A percentile compares a stretch with the other conserved stretches of the same genome.
Conservation (phyloP, 1,140 invertebrate species). For the Latrodectus geometricus region DNA sequence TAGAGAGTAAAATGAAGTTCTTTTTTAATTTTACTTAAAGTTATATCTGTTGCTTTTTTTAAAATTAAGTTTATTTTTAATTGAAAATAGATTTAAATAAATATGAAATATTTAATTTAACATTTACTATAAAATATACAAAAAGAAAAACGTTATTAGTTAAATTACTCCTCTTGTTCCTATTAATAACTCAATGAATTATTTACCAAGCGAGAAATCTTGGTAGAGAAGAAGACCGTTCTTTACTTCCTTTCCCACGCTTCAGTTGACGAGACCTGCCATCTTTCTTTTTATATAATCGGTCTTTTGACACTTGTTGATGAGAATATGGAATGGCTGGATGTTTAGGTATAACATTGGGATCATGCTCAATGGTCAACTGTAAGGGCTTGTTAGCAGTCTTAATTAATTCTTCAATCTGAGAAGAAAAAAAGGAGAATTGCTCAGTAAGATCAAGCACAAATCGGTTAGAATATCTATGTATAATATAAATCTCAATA, state of each 20-base stretch:
- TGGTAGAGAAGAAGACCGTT: conserved; percentile 86
- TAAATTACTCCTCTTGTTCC: too few species aligned
- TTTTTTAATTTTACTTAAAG: too few species aligned
- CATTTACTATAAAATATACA: too few species aligned
- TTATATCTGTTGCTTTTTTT: too few species aligned
- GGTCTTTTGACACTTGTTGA: conserved; percentile 62
- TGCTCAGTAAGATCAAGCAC: background rate
- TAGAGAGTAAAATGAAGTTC: too few species aligned
- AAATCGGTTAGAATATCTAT: background rate
- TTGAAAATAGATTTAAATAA: too few species aligned
- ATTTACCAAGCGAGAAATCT: conserved; percentile 81
- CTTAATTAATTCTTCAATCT: conserved; percentile 68
- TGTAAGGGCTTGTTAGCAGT: conserved; percentile 69
- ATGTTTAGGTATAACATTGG: conserved; percentile 75
- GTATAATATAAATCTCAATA: too few species aligned
- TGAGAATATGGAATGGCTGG: conserved; percentile 60
- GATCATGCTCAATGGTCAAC: conserved; percentile 90
- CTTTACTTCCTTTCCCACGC: conserved; percentile 76
- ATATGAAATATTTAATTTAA: too few species aligned
- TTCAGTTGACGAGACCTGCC: conserved; percentile 72
- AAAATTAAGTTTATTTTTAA: too few species aligned
- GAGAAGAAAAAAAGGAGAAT: conserved; percentile 12
- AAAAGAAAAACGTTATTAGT: too few species aligned
- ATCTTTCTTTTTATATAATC: conserved; percentile 73
- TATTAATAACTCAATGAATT: too few species aligned